Evolutionary conservation across 2,888 invertebrate genomes (phyloP).

Genomic region (Xestobium rufovillosum): DNA sequence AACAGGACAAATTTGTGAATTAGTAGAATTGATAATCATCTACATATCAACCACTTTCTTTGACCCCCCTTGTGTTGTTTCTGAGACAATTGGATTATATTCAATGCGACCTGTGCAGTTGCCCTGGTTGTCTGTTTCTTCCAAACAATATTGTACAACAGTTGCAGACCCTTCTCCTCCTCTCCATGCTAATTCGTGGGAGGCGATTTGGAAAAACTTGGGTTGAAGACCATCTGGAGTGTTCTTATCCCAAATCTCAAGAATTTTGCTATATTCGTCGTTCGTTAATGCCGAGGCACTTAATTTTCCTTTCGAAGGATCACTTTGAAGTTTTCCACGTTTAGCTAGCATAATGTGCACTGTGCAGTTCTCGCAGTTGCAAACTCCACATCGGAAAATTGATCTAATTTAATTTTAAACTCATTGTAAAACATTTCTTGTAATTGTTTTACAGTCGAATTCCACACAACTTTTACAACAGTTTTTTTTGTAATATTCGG

Average conservation of each 20-base stretch:
- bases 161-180: conserved; percentile 16
- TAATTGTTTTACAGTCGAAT: no score
- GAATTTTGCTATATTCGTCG: no score
- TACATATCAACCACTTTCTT: conserved; percentile 18
- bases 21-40: conserved; percentile 17
- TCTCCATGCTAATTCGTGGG: conserved; percentile 19
- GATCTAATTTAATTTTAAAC: no score
- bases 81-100: conserved; percentile 22
- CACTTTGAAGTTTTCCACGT: no score
- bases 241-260: no score
- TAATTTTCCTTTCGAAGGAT: conserved; percentile 18
- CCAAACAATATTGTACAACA: conserved; percentile 9
- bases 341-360: conserved; percentile 16
- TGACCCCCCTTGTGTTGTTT: conserved; percentile 19
- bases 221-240: conserved; percentile 16
- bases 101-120: conserved; percentile 16
- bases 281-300: conserved; percentile 16
- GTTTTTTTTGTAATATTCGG: no score
- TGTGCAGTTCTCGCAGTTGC: no score
- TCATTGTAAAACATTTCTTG: no score
- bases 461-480: no score
- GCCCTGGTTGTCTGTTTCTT: conserved; percentile 14
- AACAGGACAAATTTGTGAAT: conserved; percentile 16
- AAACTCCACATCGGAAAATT: no score
- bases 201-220: conserved; percentile 18